Evolutionary conservation across 2,113 vertebrate species (phyloP).

Genomic region (Pangasianodon hypophthalmus): DNA sequence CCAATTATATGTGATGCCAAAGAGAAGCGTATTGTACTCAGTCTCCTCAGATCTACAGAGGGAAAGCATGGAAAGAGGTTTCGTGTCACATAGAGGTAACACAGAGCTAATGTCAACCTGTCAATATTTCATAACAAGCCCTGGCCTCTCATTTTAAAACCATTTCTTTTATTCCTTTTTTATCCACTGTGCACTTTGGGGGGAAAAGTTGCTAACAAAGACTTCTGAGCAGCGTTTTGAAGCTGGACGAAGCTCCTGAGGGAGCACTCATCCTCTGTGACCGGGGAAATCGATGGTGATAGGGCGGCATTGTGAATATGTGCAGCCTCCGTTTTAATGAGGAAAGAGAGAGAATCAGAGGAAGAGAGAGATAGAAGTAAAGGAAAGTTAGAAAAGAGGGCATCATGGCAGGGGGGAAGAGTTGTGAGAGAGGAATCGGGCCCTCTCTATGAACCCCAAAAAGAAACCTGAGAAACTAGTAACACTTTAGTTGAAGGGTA

Average conservation of each 20-base stretch:
- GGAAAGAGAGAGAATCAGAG: constrained; percentile 27
- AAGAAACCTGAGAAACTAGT: constrained; percentile 41
- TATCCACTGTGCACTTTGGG: constrained; percentile 44
- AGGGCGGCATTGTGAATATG: constrained; percentile 35
- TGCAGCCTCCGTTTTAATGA: constrained; percentile 48
- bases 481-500: neutral
- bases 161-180: constrained; percentile 53
- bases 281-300: constrained; percentile 47
- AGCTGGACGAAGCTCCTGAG: constrained; percentile 48
- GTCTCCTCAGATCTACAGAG: constrained; percentile 35
- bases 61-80: constrained; percentile 28
- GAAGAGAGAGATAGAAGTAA: neutral
- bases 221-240: constrained; percentile 54
- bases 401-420: constrained; percentile 55
- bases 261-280: constrained; percentile 43
- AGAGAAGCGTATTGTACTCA: constrained; percentile 21
- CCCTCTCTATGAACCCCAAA: constrained; percentile 46
- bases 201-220: constrained; percentile 53
- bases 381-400: constrained; percentile 12
- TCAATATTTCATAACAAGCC: constrained; percentile 55
- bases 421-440: constrained; percentile 52
- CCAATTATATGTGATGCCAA: constrained; percentile 18
- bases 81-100: constrained; percentile 38
- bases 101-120: constrained; percentile 45
- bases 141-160: constrained; percentile 48